phyloP scores from a whole-genome alignment of 1,140 invertebrate genomes.

The Neodiprion lecontei region DNA sequence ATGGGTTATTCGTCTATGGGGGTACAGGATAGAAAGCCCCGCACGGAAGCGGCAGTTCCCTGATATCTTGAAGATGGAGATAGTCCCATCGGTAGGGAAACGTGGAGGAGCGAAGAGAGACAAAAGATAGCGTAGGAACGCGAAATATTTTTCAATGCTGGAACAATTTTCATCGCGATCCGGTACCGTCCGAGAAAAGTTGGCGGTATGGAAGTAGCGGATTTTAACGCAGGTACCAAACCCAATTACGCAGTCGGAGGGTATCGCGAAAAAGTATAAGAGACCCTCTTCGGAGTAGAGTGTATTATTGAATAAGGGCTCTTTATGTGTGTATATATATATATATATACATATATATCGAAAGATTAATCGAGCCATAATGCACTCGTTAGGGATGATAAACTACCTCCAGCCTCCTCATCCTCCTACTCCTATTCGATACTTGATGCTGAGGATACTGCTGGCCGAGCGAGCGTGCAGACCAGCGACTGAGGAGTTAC shows the following conservation, averaged over 20 bases:
- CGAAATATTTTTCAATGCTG: too few species aligned
- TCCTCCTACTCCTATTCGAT: too few species aligned
- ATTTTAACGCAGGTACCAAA: too few species aligned
- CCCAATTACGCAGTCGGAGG: too few species aligned
- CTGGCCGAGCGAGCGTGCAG: too few species aligned
- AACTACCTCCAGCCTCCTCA: not conserved
- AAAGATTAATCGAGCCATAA: conserved; percentile 7
- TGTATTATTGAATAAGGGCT: conserved; percentile 1
- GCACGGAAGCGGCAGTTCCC: not conserved
- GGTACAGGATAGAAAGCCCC: not conserved
- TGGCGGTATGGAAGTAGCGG: too few species aligned
- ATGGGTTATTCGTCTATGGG: conserved; percentile 32
- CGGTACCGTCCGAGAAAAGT: too few species aligned
- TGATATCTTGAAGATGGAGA: not conserved
- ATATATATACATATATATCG: not conserved
- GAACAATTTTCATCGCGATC: too few species aligned
- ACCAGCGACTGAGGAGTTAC: not conserved
- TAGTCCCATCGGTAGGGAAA: too few species aligned
- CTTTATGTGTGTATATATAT: too few species aligned
- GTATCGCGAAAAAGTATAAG: not conserved
- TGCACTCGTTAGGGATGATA: conserved; percentile 7
- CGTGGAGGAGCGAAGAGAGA: too few species aligned
- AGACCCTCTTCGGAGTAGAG: not conserved
- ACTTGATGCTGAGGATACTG: not conserved
- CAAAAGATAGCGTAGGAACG: too few species aligned